phyloP scores from a whole-genome alignment of 2,797 vertebrate species.

The Meriones psammophilus region DNA sequence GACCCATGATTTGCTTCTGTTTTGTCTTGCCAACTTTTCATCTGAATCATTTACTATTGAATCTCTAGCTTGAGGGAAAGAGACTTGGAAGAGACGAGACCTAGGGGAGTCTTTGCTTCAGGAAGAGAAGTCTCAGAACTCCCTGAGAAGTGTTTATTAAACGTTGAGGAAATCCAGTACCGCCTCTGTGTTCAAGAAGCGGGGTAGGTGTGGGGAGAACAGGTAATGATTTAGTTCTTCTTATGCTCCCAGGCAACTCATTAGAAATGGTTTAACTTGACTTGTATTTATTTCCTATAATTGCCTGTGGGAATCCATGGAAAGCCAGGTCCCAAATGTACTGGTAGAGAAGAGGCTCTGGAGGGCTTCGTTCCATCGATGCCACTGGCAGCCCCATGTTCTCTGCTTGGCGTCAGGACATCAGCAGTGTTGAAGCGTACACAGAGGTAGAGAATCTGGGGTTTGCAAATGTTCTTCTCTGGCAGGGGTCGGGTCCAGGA shows the following conservation, averaged over 20 bases:
- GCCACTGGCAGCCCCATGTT: conserved; percentile 12
- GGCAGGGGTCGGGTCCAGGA: neutral
- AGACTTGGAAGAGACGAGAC: neutral
- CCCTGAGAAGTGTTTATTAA: conserved; percentile 21
- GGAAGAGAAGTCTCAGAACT: neutral
- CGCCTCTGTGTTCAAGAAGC: conserved; percentile 28
- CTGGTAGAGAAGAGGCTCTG: conserved; percentile 38
- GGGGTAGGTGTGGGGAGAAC: neutral
- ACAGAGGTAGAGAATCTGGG: neutral
- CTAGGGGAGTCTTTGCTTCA: neutral
- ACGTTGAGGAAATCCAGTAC: conserved; percentile 22
- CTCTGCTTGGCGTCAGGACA: conserved; percentile 2
- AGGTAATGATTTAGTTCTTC: neutral
- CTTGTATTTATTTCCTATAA: conserved; percentile 75
- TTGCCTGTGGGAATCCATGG: conserved; percentile 62
- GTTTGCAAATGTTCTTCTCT: conserved; percentile 43
- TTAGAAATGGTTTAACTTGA: conserved; percentile 67
- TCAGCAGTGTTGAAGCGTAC: neutral
- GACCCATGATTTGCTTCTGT: neutral
- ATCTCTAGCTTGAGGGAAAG: neutral
- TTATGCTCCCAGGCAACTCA: neutral
- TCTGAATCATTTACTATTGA: neutral
- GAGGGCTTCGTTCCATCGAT: conserved; percentile 25
- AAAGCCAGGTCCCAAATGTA: conserved; percentile 60
- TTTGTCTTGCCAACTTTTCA: neutral